These are phyloP conservation scores for Peromyscus attwateri DNA, from an alignment of 2,797 vertebrate genomes.

Conservation along the genomic window DNA sequence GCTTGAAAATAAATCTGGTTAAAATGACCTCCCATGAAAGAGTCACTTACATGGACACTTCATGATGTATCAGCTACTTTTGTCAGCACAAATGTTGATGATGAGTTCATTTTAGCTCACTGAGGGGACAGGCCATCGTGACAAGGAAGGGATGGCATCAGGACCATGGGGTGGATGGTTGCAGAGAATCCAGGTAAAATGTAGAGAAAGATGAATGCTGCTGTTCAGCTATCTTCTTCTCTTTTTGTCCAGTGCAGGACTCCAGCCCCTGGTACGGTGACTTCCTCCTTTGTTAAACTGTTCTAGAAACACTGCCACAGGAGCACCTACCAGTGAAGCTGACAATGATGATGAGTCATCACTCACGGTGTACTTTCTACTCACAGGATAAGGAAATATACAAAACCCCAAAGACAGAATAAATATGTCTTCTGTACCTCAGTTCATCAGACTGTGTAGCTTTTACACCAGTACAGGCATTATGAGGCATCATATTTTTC, in stretches of 20 bases:
- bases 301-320: not conserved
- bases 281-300: not conserved
- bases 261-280: not conserved
- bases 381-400: not conserved
- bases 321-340: not conserved
- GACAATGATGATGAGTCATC: not conserved
- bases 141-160: not conserved
- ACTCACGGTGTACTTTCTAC: not conserved
- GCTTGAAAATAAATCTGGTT: not conserved
- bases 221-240: not conserved
- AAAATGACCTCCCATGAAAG: not conserved
- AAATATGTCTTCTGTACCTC: not conserved
- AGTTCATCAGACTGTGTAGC: not conserved
- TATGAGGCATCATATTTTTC: not conserved
- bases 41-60: not conserved
- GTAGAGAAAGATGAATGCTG: not conserved
- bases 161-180: not conserved
- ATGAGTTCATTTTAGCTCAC: not conserved
- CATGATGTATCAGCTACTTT: not conserved
- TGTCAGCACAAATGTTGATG: not conserved
- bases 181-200: not conserved
- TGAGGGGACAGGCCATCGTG: not conserved
- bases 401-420: not conserved
- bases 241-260: not conserved
- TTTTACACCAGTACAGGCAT: not conserved